Base-by-base conservation (phyloP, 2,113 vertebrate genomes). In the Cyprinodon tularosa region DNA sequence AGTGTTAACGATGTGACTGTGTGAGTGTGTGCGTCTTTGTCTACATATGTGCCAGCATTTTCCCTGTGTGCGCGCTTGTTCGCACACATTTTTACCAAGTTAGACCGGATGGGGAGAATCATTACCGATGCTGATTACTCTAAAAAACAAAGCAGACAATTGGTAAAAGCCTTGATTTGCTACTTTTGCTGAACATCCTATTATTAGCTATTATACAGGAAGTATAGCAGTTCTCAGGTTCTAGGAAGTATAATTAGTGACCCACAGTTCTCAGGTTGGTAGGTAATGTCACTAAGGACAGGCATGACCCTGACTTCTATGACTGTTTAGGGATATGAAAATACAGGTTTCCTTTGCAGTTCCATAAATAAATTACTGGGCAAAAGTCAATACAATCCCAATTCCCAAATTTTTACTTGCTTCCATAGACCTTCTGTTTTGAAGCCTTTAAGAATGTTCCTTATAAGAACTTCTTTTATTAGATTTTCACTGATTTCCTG, bases 161-260 rank as follows among this genome's bases (percentile, higher is more conserved):
- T 73, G 68, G 76, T 50, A 71, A 81, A 86, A 72, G 62, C 78
- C 71, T 77, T 88, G 80, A 89, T 76, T 72, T 80, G 74, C 61
- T 64, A 77, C 66, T 87, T 62, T 84, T 66, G 48, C 59, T 85
- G 72, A 82, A 76, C 62, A 17, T 1, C 40, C 84, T 93, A 92
- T 90, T 83, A 66, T 88, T 93, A 91, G 78, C 74, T 66, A 71
- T 38, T n/a, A 59, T 67, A 81, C 92, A 92, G 92, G 92, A 93
- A 91, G 83, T 89, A 50, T 60, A 88, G 78, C 83, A 1, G 76
- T 90, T 91, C 89, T 86, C 61, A 62, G 61, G 61, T 29, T 29
- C 29, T 29, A 92, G 92, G 92, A 93, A 91, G 83, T 9, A 57
- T 20, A 57, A 20, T 20, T 57, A 20, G 17, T 48, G 65, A 66